Base-by-base conservation (phyloP, 2,113 vertebrate species). In the Halcyon malimbica region DNA sequence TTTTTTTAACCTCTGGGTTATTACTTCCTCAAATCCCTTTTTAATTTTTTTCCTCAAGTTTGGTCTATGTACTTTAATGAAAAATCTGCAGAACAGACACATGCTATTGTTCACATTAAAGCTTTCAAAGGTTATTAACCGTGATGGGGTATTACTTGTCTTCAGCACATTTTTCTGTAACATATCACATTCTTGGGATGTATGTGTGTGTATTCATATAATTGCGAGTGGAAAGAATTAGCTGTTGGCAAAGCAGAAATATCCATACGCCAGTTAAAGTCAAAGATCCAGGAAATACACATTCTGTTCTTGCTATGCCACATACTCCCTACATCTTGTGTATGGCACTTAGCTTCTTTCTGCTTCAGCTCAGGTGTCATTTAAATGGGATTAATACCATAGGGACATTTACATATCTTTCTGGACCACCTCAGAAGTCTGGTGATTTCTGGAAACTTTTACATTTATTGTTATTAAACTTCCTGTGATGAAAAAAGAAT, bases 1-100 rank as follows among this genome's bases (percentile, higher is more conserved):
- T 97, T 98, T 98, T 98, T 97, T 98, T 94, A 96, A 98, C 97
- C 97, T 96, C 97, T 98, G 95, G 97, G 97, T 98, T 98, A 98
- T 98, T 98, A 97, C 94, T 97, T 98, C 96, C 94, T 98, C 95
- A 97, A 97, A 97, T 96, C 80, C 95, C 50, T 95, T 93, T 95
- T 97, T 95, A 92, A 79, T 91, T 96, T 91, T 91, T 96, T 93
- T 70, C 64, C 96, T 93, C 64, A 96, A 96, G 97, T 97, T 97
- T 96, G 95, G 83, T 96, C 96, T 97, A 41, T 97, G 98, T 98
- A 96, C 97, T 98, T 98, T 95, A 98, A 98, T 98, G 97, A 98
- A 98, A 97, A 98, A 97, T 96, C 97, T 94, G 95, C 93, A 95
- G 94, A 96, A 95, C 95, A 92, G 96, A 97, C 96, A 96, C 93